Conservation (phyloP, 2,113 vertebrate genomes). For the Lota lota region DNA sequence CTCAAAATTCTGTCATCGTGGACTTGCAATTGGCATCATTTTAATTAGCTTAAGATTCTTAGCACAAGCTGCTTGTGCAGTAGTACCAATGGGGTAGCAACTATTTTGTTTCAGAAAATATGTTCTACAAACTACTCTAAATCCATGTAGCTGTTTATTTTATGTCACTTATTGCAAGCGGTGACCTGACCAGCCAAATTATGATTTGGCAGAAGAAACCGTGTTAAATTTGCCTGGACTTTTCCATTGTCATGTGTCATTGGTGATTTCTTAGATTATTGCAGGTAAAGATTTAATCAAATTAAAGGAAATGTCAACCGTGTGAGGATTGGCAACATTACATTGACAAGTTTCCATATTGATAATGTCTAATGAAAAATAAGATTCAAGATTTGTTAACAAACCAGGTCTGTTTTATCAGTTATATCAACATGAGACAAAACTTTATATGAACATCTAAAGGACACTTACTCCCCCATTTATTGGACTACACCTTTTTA, state of each 20-base stretch:
- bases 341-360: constrained; percentile 12
- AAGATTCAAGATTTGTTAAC: constrained; percentile 19
- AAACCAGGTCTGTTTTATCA: constrained; percentile 20
- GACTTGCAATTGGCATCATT: not conserved
- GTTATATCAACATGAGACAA: not conserved
- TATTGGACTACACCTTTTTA: too few species aligned
- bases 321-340: constrained; percentile 37
- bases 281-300: constrained; percentile 26
- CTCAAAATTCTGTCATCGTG: not conserved
- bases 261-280: not conserved
- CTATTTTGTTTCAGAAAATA: too few species aligned
- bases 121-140: constrained; percentile 7
- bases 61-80: too few species aligned
- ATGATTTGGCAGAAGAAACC: not conserved
- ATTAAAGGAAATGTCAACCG: constrained; percentile 37
- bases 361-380: constrained; percentile 25
- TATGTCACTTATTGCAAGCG: not conserved
- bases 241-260: not conserved
- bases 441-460: too few species aligned
- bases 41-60: too few species aligned
- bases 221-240: not conserved
- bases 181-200: not conserved
- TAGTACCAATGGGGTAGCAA: too few species aligned
- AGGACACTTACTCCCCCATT: too few species aligned
- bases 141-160: constrained; percentile 6